Evolutionary conservation across 2,113 vertebrate genomes (phyloP), one percentile per base, ranked within the genome.

Genomic region (Sorex fumeus): DNA sequence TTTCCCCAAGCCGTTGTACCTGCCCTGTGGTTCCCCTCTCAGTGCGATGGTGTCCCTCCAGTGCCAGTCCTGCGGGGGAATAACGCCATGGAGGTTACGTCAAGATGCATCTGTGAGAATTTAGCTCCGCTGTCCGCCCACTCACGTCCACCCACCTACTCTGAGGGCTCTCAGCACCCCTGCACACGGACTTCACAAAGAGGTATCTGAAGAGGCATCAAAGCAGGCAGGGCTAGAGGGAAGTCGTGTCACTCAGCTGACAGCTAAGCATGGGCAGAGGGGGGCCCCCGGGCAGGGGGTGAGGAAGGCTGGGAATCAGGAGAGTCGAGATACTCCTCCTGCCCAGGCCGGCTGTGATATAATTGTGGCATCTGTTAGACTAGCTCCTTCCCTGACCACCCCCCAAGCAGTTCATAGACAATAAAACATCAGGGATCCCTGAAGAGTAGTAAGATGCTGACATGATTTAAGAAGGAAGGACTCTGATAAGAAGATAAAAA

Each of bases 401-500:
- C 96, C 97, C 96, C 96, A 96, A 98, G 97, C 98, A 97, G 97
- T 97, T 97, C 97, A 94, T 96, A 98, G 97, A 98, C 98, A 98
- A 98, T 98, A 98, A 98, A 98, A 98, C 97, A 98, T 97, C 96
- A 97, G 96, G 97, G 98, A 98, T 98, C 98, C 98, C 98, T 84
- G 95, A 97, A 98, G 98, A 98, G 97, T 97, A 97, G 97, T 98
- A 98, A 98, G 98, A 98, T 95, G 97, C 98, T 98, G 98, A 98
- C 98, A 98, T 98, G 98, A 98, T 98, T 98, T 98, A 98, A 98
- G 98, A 97, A 98, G 97, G 97, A 98, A 97, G 47, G 97, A 98
- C 97, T 97, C 98, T 98, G 98, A 98, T 98, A 98, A 98, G 98
- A 97, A 98, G 98, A 98, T 98, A 98, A 98, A 98, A 98, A 98